phyloP scores from a whole-genome alignment of 2,113 vertebrate species.

The Pachycephala philippinensis region DNA sequence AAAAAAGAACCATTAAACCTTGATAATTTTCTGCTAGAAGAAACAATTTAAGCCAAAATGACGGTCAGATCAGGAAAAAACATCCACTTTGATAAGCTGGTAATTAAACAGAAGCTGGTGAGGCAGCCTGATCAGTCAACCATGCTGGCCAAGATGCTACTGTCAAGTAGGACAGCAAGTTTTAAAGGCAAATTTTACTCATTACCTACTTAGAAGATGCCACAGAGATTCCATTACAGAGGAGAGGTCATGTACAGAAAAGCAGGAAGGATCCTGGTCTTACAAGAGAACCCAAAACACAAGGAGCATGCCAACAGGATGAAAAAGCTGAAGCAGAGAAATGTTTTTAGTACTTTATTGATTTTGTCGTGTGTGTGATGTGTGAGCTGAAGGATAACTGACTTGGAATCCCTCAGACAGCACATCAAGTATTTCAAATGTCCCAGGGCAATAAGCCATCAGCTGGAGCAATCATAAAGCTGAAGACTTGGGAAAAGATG shows the following conservation, averaged over 20 bases:
- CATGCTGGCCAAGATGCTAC: background rate
- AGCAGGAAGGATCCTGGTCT: background rate
- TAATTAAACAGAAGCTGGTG: constrained; percentile 47
- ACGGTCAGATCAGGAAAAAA: constrained; percentile 10
- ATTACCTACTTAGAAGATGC: background rate
- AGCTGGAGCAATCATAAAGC: background rate
- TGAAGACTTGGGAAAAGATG: background rate
- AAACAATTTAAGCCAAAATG: constrained; percentile 25
- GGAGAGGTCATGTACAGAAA: background rate
- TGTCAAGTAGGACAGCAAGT: constrained; percentile 19
- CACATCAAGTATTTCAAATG: background rate
- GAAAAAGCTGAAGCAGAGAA: background rate
- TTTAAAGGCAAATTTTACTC: constrained; percentile 14
- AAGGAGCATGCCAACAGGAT: background rate
- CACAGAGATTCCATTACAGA: background rate
- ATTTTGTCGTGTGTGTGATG: background rate
- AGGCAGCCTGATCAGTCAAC: constrained; percentile 17
- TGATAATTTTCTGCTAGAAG: constrained; percentile 39
- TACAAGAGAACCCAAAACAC: background rate
- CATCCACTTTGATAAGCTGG: constrained; percentile 22
- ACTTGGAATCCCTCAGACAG: background rate
- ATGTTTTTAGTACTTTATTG: background rate
- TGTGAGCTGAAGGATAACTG: background rate
- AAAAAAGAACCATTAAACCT: constrained; percentile 22
- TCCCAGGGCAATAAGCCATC: background rate